Conservation (phyloP, 2,113 vertebrate species). For the Malurus alboscapulatus region DNA sequence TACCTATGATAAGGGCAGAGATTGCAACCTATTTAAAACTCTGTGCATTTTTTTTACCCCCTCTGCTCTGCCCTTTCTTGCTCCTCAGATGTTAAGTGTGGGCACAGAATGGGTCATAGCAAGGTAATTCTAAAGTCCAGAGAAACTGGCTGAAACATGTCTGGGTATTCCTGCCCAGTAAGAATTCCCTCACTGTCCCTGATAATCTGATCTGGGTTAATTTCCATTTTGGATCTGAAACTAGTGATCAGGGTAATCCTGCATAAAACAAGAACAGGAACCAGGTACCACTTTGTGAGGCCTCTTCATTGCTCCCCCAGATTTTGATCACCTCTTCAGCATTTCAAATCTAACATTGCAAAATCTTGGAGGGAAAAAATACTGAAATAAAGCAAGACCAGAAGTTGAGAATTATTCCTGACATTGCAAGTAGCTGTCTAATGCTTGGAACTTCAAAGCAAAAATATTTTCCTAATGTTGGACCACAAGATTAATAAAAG, state of each 20-base stretch:
- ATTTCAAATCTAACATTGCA: neutral
- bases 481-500: neutral
- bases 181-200: neutral
- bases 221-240: neutral
- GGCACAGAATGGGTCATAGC: neutral
- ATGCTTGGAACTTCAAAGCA: neutral
- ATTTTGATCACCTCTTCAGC: neutral
- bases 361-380: neutral
- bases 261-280: neutral
- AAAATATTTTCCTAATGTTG: neutral
- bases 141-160: neutral
- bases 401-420: neutral
- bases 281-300: neutral
- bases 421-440: neutral
- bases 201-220: neutral
- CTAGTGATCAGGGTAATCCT: neutral
- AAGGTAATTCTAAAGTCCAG: neutral
- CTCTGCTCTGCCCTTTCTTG: neutral
- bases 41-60: neutral
- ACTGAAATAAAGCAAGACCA: neutral
- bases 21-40: slow-evolving; percentile 49
- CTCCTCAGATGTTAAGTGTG: neutral
- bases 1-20: slow-evolving; percentile 47
- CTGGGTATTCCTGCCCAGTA: neutral
- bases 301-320: neutral